Base-by-base conservation (phyloP, 2,113 vertebrate species). In the Pteropus alecto region DNA sequence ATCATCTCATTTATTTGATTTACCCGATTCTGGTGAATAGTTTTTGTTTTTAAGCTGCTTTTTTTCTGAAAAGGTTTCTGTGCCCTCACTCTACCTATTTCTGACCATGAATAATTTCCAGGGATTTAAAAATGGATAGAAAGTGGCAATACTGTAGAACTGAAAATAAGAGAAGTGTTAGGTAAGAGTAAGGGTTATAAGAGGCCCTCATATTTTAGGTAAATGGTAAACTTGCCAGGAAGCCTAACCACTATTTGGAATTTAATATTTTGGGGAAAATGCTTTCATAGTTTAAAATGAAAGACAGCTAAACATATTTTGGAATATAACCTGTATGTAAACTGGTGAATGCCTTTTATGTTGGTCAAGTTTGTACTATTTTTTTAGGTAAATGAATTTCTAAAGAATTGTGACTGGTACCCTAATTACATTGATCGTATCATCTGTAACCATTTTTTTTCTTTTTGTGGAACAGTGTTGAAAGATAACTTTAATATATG, bases 221-320 rank as follows among this genome's bases (percentile, higher is more conserved):
- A 90, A 46, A 43, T 85, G 21, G 71, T 93, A 82, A 84, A 38
- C n/a, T 43, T 19, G 6, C 30, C 38, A 65, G 54, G 70, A 83
- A 92, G 79, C 43, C 22, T 60, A 79, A 60, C 38, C 41, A 81
- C 24, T 54, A 35, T 76, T 65, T 95, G 90, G 46, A 83, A 94
- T 93, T 83, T 94, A 91, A 65, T 92, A 30, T 95, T 35, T 94
- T 85, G 86, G 35, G 65, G 71, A 90, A 90, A 90, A 65, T 81
- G 43, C 28, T 94, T 91, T 38, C n/a, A 65, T 87, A 70, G 73
- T 95, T 71, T 83, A n/a, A 73, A 85, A 76, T 65, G n/a, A 95
- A 87, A 97, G 35, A 73, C 8, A 82, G 18, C 33, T 73, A 67
- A 93, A 90, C 38, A 21, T 93, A 68, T 93, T 96, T 96, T 96